Percentiles rank a stretch among this genome's conserved stretches.
phyloP scores from a whole-genome alignment of 2,797 vertebrate species.

The Amniataba percoides region DNA sequence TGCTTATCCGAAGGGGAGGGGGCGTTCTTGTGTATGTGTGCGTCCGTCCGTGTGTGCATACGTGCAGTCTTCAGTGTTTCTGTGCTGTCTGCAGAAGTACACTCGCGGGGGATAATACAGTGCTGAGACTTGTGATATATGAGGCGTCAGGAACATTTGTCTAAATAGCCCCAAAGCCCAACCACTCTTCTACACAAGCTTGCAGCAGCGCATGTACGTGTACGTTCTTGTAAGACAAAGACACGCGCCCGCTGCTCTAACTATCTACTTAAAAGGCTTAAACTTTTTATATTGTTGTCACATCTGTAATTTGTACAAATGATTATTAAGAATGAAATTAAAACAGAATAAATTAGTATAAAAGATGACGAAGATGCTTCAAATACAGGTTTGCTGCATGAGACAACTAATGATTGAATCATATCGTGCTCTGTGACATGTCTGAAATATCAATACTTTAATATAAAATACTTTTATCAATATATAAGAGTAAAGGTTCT shows the following conservation, averaged over 20 bases:
- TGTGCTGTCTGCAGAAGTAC: conserved; percentile 71
- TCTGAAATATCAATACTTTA: neutral
- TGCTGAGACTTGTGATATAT: conserved; percentile 71
- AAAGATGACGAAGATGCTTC: neutral
- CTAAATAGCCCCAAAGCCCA: conserved; percentile 66
- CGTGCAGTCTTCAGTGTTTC: conserved; percentile 66
- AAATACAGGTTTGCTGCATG: neutral
- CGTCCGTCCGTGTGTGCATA: conserved; percentile 17
- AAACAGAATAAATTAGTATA: neutral
- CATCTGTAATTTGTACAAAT: conserved; percentile 5
- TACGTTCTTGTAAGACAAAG: conserved; percentile 15
- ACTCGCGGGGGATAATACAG: conserved; percentile 63
- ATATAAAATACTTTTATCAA: neutral
- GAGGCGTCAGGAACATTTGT: conserved; percentile 72
- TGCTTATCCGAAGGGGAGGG: neutral
- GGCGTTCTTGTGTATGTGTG: conserved; percentile 20
- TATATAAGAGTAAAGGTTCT: neutral
- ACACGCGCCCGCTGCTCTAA: conserved; percentile 3
- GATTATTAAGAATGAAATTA: neutral
- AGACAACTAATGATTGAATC: neutral
- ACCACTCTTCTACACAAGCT: conserved; percentile 36
- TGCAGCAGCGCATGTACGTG: conserved; percentile 33
- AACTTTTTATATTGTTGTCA: conserved; percentile 3
- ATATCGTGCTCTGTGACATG: neutral
- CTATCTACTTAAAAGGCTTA: conserved; percentile 1